These are phyloP conservation scores for Apolygus lucorum DNA, from an alignment of 1,140 invertebrate species.

Conservation along the genomic window DNA sequence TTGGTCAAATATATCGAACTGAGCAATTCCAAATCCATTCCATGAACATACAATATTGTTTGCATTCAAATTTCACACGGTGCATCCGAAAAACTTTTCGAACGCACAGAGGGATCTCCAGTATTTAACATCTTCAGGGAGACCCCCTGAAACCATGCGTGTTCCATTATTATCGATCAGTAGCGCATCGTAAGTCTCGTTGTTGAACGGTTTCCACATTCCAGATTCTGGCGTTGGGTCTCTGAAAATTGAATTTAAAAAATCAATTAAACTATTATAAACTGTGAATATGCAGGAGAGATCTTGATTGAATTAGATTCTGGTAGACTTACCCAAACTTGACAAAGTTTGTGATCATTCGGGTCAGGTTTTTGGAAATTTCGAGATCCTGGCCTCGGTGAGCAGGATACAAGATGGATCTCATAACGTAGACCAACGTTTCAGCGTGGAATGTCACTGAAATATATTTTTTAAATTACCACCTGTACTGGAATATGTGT, in stretches of 20 bases:
- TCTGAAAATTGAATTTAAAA: background rate
- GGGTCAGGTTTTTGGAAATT: background rate
- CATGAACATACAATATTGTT: background rate
- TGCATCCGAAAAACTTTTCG: background rate
- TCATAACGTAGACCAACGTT: background rate
- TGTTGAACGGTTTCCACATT: background rate
- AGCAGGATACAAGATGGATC: background rate
- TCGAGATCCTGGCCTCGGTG: background rate
- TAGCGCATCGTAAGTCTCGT: background rate
- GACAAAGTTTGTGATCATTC: constrained; percentile 5
- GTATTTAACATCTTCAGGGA: background rate
- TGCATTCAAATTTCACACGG: too few relatives aligned
- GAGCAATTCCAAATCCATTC: background rate
- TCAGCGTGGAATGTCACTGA: background rate
- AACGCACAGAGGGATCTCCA: background rate
- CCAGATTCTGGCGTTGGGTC: background rate
- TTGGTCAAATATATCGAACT: too few relatives aligned
- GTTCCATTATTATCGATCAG: background rate
- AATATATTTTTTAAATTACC: too few relatives aligned
- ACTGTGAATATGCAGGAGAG: background rate
- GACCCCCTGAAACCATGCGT: background rate
- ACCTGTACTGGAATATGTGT: too few relatives aligned
- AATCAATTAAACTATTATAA: too few relatives aligned
- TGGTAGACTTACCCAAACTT: background rate
- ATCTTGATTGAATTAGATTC: background rate